These are phyloP conservation scores for Drosophila incognita DNA, from an alignment of 2,888 invertebrate species.

Conservation along the genomic window DNA sequence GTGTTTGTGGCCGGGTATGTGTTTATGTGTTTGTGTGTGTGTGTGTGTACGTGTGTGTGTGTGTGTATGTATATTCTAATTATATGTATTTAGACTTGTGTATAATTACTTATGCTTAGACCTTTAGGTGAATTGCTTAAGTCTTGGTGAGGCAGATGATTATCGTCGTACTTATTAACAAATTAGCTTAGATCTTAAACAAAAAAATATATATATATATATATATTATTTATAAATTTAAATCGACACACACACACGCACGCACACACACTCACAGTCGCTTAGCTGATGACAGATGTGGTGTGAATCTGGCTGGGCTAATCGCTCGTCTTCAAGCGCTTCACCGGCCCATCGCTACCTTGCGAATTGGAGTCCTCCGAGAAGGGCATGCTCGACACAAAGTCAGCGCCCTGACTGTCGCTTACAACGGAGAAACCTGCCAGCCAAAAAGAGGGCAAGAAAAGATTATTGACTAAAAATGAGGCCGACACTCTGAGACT, in stretches of 20 bases:
- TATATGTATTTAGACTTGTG: not conserved
- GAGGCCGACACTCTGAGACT: not conserved
- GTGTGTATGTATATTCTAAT: not conserved
- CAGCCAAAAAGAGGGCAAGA: not conserved
- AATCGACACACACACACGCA: not conserved
- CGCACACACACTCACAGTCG: constrained; percentile 1
- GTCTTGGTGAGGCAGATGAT: constrained; percentile 75
- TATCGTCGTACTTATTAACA: constrained; percentile 38
- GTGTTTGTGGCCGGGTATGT: not conserved
- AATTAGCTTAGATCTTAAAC: constrained; percentile 23
- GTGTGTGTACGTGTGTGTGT: not conserved
- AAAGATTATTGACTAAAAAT: not conserved
- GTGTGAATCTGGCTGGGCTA: constrained; percentile 72
- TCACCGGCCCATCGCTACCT: constrained; percentile 91
- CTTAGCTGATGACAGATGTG: constrained; percentile 36
- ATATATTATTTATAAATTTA: constrained; percentile 1
- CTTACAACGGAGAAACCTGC: constrained; percentile 95
- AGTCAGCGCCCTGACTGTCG: constrained; percentile 95
- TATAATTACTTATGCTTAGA: constrained; percentile 42
- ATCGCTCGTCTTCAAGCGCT: constrained; percentile 90
- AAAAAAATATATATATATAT: constrained; percentile 9
- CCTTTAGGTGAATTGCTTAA: constrained; percentile 62
- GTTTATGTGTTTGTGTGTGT: no score
- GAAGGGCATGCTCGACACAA: constrained; percentile 94
- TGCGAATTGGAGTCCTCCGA: constrained; percentile 96